Base-by-base conservation (phyloP, 2,888 invertebrate species). In the Branchipolynoe longqiensis region DNA sequence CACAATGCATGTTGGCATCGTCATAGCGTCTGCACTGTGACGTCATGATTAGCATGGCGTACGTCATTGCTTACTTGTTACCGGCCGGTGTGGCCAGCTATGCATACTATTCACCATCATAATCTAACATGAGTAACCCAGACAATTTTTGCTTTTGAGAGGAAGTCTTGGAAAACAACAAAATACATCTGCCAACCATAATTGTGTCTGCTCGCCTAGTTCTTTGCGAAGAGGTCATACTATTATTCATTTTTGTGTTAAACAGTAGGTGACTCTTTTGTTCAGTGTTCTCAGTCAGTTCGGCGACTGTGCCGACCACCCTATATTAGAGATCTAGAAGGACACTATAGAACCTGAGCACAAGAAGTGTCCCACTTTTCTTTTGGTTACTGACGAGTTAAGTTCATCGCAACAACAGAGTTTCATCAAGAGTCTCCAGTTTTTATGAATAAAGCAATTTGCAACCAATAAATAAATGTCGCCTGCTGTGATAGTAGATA, bases 41-140 rank as follows among this genome's bases (percentile, higher is more conserved):
- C 62, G 31, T 62, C 62, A 62, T 31, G 1, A 62, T 14, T 14
- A 4, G 14, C 12, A 31, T 62, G 62, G 31, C 62, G 31, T 62
- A 69, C 69, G 33, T 69, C 36, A 69, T 69, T 69, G 69, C 69
- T 69, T 69, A 62, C 38, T 4, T 69, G 38, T 69, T n/a, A 38
- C 69, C 38, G 36, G 38, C 69, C 69, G 6, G 36, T 36, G 36
- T 22, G 18, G 69, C 38, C 69, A 69, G 69, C 18, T 14, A 69
- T 69, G 69, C 69, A 69, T 69, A 69, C 62, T 69, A 36, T 69
- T 69, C n/a, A 36, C 22, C 4, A 38, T 36, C 1, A 31, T 6
- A n/a, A n/a, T n/a, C n/a, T n/a, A n/a, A n/a, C 69, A 6, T 38
- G 4, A 69, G 1, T 6, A 69, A 69, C 18, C 62, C 31, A 22